These are phyloP conservation scores for Euwallacea similis DNA, from an alignment of 1,140 invertebrate genomes.

Conservation along the genomic window DNA sequence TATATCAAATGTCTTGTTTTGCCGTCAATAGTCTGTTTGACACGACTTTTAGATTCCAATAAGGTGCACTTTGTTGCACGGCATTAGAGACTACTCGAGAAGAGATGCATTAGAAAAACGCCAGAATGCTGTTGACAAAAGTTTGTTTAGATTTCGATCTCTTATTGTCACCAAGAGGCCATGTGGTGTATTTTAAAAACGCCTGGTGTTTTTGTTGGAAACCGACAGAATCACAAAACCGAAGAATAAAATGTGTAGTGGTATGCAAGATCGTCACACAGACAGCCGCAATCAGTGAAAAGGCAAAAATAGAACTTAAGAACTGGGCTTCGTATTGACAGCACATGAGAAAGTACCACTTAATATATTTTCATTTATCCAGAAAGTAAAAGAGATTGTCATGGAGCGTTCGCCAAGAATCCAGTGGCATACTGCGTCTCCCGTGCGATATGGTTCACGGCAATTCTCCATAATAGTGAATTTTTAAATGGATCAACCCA, in stretches of 20 bases:
- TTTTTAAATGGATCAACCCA: too few species aligned
- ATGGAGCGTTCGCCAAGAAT: too few species aligned
- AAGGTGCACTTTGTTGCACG: too few species aligned
- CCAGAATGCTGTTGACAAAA: not conserved
- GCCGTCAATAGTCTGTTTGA: not conserved
- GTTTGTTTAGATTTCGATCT: constrained; percentile 1
- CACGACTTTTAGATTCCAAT: not conserved
- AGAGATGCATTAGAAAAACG: not conserved
- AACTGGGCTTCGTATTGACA: too few species aligned
- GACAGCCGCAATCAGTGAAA: not conserved
- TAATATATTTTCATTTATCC: too few species aligned
- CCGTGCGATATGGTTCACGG: too few species aligned
- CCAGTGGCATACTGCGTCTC: too few species aligned
- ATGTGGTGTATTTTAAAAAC: constrained; percentile 3
- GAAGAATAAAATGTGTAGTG: not conserved
- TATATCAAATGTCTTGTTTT: too few species aligned
- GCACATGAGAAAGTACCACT: too few species aligned
- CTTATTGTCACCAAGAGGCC: constrained; percentile 1
- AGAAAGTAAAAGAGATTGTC: too few species aligned
- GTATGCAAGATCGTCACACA: not conserved
- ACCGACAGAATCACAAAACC: constrained; percentile 14
- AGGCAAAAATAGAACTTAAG: not conserved
- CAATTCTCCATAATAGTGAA: too few species aligned
- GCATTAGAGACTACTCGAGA: not conserved
- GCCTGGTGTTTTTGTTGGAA: constrained; percentile 10